Base-by-base conservation (phyloP, 2,113 vertebrate species). In the Aspidoscelis tigris region DNA sequence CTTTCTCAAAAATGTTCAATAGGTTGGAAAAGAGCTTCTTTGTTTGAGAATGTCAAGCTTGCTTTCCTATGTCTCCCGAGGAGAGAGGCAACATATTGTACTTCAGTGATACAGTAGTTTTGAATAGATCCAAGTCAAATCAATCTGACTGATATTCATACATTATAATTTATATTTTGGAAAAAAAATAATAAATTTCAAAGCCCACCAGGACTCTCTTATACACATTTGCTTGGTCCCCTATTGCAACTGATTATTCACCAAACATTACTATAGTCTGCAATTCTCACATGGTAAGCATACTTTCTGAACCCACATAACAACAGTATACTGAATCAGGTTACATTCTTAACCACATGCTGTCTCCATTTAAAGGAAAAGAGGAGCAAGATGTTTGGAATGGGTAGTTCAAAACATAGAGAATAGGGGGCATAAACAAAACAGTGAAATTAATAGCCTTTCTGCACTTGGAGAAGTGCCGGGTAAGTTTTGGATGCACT, bases 111-210 rank as follows among this genome's bases (percentile, higher is more conserved):
- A 10, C 4, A 65, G 80, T 72, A 68, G 5, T 8, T 77, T 20
- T 20, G 44, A 64, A n/a, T 6, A 73, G 78, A 75, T 69, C 10
- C 43, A 78, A 44, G 14, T 58, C 41, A 81, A 55, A 73, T 72
- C 39, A 10, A 21, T 71, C 20, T 50, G 53, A 58, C 64, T 16
- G 4, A 26, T 80, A 85, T 80, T 44, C 50, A 44, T 24, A 12
- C 22, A 74, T 26, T 4, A 12, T 7, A 16, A 53, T 83, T 83
- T 80, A 81, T 68, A 55, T 69, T 21, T 50, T 74, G 14, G 20
- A 65, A 81, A 88, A 69, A 81, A 88, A 50, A 21, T 70, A 65
- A 61, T 70, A 65, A 61, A 69, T 58, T 70, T 65, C 24, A 71
- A 69, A 64, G 24, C 39, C 2, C 78, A 44, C 33, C 4, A 61